Evolutionary conservation across 2,113 vertebrate species (phyloP).

Genomic region (Columba janthina): DNA sequence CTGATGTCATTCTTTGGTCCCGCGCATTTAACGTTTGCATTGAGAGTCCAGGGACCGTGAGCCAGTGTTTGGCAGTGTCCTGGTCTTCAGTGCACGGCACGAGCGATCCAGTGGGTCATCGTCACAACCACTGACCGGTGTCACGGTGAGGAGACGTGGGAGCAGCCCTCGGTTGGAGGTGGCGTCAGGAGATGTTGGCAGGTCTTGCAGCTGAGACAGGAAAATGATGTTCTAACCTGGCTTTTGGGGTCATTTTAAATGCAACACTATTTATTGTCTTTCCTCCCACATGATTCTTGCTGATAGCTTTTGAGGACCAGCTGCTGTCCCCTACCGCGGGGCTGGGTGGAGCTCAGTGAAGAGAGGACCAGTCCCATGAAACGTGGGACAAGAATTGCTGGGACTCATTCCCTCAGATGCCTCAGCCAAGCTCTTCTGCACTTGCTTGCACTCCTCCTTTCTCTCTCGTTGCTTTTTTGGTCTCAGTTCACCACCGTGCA

Average conservation of each 20-base stretch:
- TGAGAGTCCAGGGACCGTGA: rapidly evolving
- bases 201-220: background rate
- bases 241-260: background rate
- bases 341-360: background rate
- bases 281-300: background rate
- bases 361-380: background rate
- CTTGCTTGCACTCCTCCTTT: rapidly evolving
- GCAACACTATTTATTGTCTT: background rate
- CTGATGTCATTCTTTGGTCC: background rate
- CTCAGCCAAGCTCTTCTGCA: background rate
- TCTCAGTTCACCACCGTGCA: rapidly evolving
- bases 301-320: background rate
- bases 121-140: rapidly evolving
- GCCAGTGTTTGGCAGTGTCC: background rate
- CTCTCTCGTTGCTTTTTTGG: background rate
- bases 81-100: background rate
- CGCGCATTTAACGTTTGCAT: rapidly evolving
- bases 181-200: background rate
- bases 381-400: background rate
- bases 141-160: rapidly evolving
- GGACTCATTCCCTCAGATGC: background rate
- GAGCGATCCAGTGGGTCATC: rapidly evolving
- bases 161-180: background rate
- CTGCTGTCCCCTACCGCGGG: background rate
- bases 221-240: background rate